Base-by-base conservation (phyloP, 2,888 invertebrate genomes). In the Sinelater perroti region DNA sequence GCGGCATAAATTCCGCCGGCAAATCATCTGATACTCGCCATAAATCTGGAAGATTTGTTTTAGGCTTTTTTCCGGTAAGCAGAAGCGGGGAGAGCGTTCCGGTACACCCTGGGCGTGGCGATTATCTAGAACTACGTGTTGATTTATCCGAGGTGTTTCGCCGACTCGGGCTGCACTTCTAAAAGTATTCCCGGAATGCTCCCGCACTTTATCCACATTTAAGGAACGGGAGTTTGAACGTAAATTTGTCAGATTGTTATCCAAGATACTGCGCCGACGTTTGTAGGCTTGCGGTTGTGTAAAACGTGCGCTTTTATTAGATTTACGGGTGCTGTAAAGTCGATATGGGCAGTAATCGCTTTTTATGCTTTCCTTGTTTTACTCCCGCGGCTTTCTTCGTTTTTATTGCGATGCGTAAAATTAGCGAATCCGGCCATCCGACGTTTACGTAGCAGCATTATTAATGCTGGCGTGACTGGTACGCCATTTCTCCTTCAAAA, bases 191-290 rank as follows among this genome's bases (percentile, higher is more conserved):
- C 36, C 28, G 57, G 56, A 59, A 62, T 58, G 61, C 54, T 52
- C 36, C 55, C 56, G 47, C 56, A 55, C 38, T 60, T 64, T 63
- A 54, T 61, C 55, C 60, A 17, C 55, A 54, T 60, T 62, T 56
- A 58, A 60, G 49, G 38, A 52, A 56, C 47, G 33, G 55, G 44
- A 55, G 30, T 49, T 33, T 56, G 61, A 56, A 61, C 62, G 67
- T 65, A 63, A 65, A 67, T 67, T 67, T 67, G 63, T 67, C 65
- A 62, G 64, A 67, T 67, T 65, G 64, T 67, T 67, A 67, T 65
- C 67, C 61, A 56, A 60, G 65, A 61, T 62, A 62, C 63, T 57
- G 55, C 56, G 54, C 60, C 56, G 63, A 62, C 61, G 50, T 64
- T 62, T 58, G 61, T 61, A 64, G 64, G 62, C 64, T 57, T 60